Evolutionary conservation across 2,113 vertebrate species (phyloP).

Genomic region (Sialia sialis): DNA sequence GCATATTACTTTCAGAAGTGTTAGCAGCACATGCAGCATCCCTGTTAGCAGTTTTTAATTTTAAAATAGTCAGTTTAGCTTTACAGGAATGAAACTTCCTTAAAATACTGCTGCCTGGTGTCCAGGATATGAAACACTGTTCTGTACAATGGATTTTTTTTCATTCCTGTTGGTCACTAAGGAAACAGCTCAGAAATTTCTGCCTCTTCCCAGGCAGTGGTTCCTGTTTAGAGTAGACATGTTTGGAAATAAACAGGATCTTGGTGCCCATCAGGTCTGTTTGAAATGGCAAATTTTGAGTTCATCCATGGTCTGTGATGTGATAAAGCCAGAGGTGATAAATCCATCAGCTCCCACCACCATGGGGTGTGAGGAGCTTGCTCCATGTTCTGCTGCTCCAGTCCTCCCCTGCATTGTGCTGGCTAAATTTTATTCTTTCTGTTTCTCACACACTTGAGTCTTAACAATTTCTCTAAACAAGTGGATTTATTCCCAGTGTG

Average conservation of each 20-base stretch:
- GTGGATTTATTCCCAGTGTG: background rate
- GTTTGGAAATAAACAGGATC: background rate
- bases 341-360: background rate
- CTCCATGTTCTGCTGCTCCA: rapidly evolving
- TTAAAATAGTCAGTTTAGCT: background rate
- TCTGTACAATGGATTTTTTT: background rate
- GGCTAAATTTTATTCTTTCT: background rate
- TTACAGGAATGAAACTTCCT: background rate
- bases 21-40: background rate
- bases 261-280: background rate
- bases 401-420: background rate
- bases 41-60: background rate
- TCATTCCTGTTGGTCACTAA: background rate
- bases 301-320: background rate
- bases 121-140: background rate
- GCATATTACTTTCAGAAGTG: background rate
- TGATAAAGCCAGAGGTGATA: background rate
- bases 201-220: background rate
- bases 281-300: background rate
- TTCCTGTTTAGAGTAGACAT: background rate
- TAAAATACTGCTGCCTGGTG: background rate
- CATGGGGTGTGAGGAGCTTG: background rate
- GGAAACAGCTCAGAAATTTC: background rate
- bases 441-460: background rate
- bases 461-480: background rate